Evolutionary conservation across 1,140 invertebrate genomes (phyloP).

Genomic region (Zaprionus taronus): DNA sequence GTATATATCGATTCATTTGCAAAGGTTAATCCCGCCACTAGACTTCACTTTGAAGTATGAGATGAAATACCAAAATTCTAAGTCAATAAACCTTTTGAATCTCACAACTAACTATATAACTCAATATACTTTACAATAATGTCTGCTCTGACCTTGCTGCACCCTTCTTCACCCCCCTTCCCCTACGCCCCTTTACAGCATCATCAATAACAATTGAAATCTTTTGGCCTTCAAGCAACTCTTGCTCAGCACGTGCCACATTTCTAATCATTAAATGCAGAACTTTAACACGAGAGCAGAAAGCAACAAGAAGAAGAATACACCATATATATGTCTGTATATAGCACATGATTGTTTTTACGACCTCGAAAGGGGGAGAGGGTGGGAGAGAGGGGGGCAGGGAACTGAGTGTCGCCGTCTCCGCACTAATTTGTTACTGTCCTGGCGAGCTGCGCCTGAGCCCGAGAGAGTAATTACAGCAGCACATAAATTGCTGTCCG

Average conservation of each 20-base stretch:
- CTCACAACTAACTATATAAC: not conserved
- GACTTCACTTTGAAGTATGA: too few species aligned
- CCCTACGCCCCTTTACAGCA: not conserved
- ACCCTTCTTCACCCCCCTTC: not conserved
- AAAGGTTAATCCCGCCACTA: too few species aligned
- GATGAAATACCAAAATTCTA: too few species aligned
- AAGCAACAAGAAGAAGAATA: not conserved
- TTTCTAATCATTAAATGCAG: constrained; percentile 3
- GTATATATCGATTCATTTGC: too few species aligned
- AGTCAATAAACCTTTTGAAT: too few species aligned
- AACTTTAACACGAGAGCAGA: not conserved
- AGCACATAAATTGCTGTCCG: constrained; percentile 39
- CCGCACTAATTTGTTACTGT: constrained; percentile 12
- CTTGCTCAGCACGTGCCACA: not conserved
- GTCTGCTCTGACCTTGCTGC: not conserved
- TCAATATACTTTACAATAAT: not conserved
- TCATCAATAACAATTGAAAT: constrained; percentile 7
- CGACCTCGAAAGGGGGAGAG: not conserved
- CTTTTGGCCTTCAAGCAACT: not conserved
- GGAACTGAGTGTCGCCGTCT: not conserved
- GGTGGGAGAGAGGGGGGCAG: not conserved
- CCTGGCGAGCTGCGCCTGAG: constrained; percentile 3
- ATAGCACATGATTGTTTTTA: constrained; percentile 10
- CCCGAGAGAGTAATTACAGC: constrained; percentile 33
- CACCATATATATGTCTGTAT: not conserved